Evolutionary conservation across 2,888 invertebrate genomes (phyloP), one percentile per base, ranked within the genome.

Genomic region (Hydropsyche betteni): DNA sequence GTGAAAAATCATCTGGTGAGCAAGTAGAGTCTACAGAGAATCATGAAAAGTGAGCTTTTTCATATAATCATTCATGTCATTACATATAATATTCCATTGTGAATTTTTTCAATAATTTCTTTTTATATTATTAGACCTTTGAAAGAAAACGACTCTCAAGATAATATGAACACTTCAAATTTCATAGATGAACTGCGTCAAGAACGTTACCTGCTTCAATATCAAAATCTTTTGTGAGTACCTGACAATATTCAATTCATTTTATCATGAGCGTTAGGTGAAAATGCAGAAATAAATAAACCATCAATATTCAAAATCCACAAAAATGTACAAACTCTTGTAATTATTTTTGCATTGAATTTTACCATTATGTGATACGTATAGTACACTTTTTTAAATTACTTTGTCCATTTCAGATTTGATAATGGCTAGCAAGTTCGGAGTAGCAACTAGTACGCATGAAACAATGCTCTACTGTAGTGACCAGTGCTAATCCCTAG

Each of bases 221-320:
- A 85, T 78, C 88, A 88, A 79, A 85, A 87, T 80, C 81, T 87
- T 24, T 81, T 86, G 87, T 87, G 80, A 87, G 87, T 83, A n/a
- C 14, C 33, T 36, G 12, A 44, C 38, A 44, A 34, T 52, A 52
- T 55, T 70, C 52, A 58, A 33, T 58, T 52, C 6, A 70, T 69
- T 44, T 16, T 24, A 6, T 34, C 10, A 38, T 69, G 5, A 64
- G 33, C n/a, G 5, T 14, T 14, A 33, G 14, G 33, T 64, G 33
- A 64, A 64, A 34, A 34, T 64, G 34, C 44, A 69, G 3, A 44
- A 14, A 55, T 16, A 55, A 16, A 24, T 24, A 24, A 24, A 24
- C 24, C 58, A 2, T 12, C 16, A 24, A 64, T 69, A 50, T 12
- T 6, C 12, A 55, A 16, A 55, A 55, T 10, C 6, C 5, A 24